These are phyloP conservation scores for Larimichthys crocea DNA, from an alignment of 2,113 vertebrate species.

Conservation along the genomic window DNA sequence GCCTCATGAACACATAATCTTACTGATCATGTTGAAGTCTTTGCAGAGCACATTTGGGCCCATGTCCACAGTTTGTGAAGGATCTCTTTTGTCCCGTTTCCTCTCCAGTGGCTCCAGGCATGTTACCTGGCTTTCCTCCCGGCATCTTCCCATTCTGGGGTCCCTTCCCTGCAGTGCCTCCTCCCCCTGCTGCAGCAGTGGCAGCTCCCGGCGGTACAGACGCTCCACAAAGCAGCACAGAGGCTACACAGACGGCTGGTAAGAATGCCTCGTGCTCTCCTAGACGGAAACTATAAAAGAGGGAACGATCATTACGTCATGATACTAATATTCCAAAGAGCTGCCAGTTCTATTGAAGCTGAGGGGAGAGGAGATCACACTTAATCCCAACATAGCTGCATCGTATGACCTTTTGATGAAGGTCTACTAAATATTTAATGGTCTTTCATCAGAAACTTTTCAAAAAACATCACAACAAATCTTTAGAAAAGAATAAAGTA, in stretches of 20 bases:
- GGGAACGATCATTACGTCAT: too few species aligned
- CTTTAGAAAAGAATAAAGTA: too few species aligned
- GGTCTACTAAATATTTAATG: too few species aligned
- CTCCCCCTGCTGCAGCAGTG: slow-evolving; percentile 75
- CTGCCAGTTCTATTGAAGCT: too few species aligned
- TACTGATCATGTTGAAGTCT: neutral
- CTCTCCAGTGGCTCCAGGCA: slow-evolving; percentile 87
- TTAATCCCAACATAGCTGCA: too few species aligned
- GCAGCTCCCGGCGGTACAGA: slow-evolving; percentile 67
- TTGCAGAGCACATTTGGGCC: neutral
- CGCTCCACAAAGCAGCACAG: slow-evolving; percentile 68
- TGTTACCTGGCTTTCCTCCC: slow-evolving; percentile 93
- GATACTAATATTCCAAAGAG: too few species aligned
- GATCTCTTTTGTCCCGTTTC: slow-evolving; percentile 1
- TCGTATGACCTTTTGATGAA: too few species aligned
- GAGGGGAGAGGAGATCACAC: too few species aligned
- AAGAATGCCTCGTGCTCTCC: slow-evolving; percentile 12
- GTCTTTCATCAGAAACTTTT: too few species aligned
- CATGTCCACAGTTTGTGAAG: neutral
- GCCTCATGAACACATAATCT: neutral
- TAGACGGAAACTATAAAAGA: neutral
- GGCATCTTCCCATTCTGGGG: slow-evolving; percentile 96
- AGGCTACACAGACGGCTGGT: slow-evolving; percentile 78
- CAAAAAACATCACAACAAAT: too few species aligned
- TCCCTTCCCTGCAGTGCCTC: slow-evolving; percentile 89